Conservation (phyloP, 2,888 invertebrate genomes). For the Ophioninae sp. region DNA sequence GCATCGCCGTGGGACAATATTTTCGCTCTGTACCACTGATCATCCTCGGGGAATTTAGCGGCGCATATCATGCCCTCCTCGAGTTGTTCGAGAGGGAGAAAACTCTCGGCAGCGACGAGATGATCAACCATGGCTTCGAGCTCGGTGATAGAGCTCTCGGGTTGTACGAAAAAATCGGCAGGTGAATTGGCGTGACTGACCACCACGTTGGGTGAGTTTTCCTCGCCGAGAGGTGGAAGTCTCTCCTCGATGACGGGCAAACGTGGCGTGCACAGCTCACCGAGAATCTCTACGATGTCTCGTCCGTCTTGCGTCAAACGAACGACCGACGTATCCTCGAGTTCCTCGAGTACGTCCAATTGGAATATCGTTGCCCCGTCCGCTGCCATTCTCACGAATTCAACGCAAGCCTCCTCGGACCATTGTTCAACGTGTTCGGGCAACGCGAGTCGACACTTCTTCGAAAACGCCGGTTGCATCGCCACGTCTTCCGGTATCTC, state of each 20-base stretch:
- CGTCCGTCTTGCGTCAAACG: slow-evolving; percentile 85
- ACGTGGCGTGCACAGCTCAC: slow-evolving; percentile 34
- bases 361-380: slow-evolving; percentile 82
- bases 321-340: slow-evolving; percentile 85
- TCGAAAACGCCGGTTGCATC: slow-evolving; percentile 84
- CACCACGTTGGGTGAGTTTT: slow-evolving; percentile 70
- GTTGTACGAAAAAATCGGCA: slow-evolving; percentile 77
- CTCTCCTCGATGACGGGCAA: slow-evolving; percentile 68
- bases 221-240: slow-evolving; percentile 76
- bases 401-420: slow-evolving; percentile 77
- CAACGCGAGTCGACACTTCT: slow-evolving; percentile 84
- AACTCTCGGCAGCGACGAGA: slow-evolving; percentile 83
- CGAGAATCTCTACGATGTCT: slow-evolving; percentile 74
- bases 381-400: slow-evolving; percentile 77
- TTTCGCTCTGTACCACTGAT: slow-evolving; percentile 86
- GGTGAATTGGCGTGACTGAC: slow-evolving; percentile 72
- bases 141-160: slow-evolving; percentile 81
- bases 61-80: slow-evolving; percentile 85
- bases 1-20: slow-evolving; percentile 83
- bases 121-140: slow-evolving; percentile 85
- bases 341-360: slow-evolving; percentile 83
- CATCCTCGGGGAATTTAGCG: slow-evolving; percentile 86
- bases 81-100: slow-evolving; percentile 81
- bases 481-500: slow-evolving; percentile 85
- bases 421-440: slow-evolving; percentile 81